These are phyloP conservation scores for Trissolcus japonicus DNA, from an alignment of 2,888 invertebrate genomes.

Conservation along the genomic window DNA sequence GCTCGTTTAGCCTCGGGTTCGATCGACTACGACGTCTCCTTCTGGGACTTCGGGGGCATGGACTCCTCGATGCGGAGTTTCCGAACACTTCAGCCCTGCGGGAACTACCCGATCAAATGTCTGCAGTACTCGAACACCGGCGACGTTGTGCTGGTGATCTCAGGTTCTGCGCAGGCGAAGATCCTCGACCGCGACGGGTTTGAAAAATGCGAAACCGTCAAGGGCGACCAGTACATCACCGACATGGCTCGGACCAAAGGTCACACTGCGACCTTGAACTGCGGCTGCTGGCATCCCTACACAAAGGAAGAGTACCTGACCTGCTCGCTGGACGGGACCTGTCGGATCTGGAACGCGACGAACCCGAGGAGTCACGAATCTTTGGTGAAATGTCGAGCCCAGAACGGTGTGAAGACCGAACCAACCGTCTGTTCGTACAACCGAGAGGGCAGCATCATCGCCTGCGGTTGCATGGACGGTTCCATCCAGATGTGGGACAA, in stretches of 20 bases:
- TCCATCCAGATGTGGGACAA: constrained; percentile 98
- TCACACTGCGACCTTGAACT: constrained; percentile 92
- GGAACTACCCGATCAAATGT: constrained; percentile 94
- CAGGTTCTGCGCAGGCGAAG: constrained; percentile 95
- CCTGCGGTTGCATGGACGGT: constrained; percentile 95
- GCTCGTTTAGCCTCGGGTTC: constrained; percentile 94
- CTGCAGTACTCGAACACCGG: constrained; percentile 96
- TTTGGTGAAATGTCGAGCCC: constrained; percentile 91
- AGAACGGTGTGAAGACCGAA: constrained; percentile 89
- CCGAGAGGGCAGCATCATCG: constrained; percentile 90
- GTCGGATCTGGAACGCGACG: constrained; percentile 87
- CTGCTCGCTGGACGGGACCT: constrained; percentile 94
- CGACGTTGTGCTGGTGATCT: constrained; percentile 93
- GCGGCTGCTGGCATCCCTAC: constrained; percentile 95
- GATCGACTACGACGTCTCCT: constrained; percentile 95
- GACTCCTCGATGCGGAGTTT: constrained; percentile 94
- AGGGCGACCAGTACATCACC: constrained; percentile 97
- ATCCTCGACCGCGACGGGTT: constrained; percentile 96
- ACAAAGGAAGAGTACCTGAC: constrained; percentile 95
- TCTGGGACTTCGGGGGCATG: constrained; percentile 99
- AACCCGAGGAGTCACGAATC: constrained; percentile 86
- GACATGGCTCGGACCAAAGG: constrained; percentile 97
- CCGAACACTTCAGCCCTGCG: constrained; percentile 95
- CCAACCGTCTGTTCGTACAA: constrained; percentile 91
- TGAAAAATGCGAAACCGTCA: constrained; percentile 93